These are phyloP conservation scores for Caenorhabditis elegans DNA, from an alignment of 1,140 invertebrate species.

Conservation along the genomic window WBcel235 BX284605.5:9072001-9072500, in stretches of 20 bases:
- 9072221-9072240: not conserved
- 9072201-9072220: not conserved
- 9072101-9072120: slow-evolving; percentile 17
- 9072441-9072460: not conserved
- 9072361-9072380: not conserved
- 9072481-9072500: not conserved
- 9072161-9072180: not conserved
- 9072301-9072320: not conserved
- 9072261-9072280: not conserved
- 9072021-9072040: no score
- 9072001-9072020: no score
- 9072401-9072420: not conserved
- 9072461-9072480: not conserved
- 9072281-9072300: not conserved
- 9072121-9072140: not conserved
- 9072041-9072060: not conserved
- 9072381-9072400: not conserved
- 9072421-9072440: not conserved
- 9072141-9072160: not conserved
- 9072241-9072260: not conserved
- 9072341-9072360: not conserved
- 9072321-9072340: not conserved
- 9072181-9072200: not conserved
- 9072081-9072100: not conserved
- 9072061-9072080: not conserved